A percentile compares a stretch with the other conserved stretches of the same genome.
Conservation (phyloP, 2,888 invertebrate genomes). For the Yponomeuta evonymella region DNA sequence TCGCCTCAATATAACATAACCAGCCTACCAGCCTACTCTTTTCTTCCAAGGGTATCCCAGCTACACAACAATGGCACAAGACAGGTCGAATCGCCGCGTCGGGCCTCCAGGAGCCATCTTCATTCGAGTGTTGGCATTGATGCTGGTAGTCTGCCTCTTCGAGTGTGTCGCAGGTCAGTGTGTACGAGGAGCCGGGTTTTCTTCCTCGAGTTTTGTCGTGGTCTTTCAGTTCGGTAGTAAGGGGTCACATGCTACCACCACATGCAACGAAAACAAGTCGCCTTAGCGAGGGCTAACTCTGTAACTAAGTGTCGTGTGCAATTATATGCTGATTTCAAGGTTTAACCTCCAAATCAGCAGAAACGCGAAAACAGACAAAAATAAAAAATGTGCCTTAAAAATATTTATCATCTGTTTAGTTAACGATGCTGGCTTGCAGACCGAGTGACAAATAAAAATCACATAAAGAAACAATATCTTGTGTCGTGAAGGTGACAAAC, state of each 20-base stretch:
- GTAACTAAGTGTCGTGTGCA: too few species aligned
- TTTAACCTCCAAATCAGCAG: background rate
- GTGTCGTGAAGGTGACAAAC: background rate
- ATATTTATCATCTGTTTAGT: background rate
- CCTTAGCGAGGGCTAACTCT: too few species aligned
- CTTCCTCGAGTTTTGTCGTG: too few species aligned
- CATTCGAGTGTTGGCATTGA: constrained; percentile 60
- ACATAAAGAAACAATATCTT: background rate
- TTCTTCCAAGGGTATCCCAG: too few species aligned
- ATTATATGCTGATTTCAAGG: too few species aligned
- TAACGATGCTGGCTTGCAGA: background rate
- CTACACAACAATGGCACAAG: constrained; percentile 25
- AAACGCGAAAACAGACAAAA: background rate
- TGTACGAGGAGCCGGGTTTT: background rate
- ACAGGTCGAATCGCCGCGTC: constrained; percentile 22
- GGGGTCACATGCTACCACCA: too few species aligned
- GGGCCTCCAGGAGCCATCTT: constrained; percentile 30
- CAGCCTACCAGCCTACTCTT: too few species aligned
- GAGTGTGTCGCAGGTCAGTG: constrained; percentile 77
- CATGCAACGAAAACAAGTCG: too few species aligned
- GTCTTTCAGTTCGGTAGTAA: too few species aligned
- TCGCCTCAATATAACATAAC: too few species aligned
- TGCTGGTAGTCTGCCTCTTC: constrained; percentile 74
- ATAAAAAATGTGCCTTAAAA: background rate
- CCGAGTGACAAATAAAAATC: background rate